A percentile compares a stretch with the other conserved stretches of the same genome.
Evolutionary conservation across 2,888 invertebrate species (phyloP).

Genomic region (Elysia crispata): DNA sequence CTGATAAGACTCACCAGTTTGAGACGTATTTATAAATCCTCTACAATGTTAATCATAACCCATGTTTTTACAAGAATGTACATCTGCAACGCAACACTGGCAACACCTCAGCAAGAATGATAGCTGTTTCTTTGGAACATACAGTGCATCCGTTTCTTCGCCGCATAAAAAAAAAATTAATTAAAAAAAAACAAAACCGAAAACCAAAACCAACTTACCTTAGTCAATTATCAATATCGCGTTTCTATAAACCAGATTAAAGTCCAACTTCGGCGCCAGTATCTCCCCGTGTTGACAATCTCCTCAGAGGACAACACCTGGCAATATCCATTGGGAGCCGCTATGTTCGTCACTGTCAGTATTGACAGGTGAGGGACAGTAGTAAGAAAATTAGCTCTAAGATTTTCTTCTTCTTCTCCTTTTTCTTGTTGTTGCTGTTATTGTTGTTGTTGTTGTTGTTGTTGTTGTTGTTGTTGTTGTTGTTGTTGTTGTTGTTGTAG

Average conservation of each 20-base stretch:
- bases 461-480: background rate
- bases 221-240: no score
- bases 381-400: background rate
- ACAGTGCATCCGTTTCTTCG: no score
- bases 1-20: no score
- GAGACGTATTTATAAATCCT: no score
- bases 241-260: conserved; percentile 31
- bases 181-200: no score
- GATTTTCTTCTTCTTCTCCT: background rate
- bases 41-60: no score
- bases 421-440: background rate
- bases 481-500: background rate
- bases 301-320: background rate
- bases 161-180: no score
- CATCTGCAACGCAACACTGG: no score
- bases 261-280: conserved; percentile 36
- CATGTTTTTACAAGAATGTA: no score
- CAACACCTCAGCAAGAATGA: no score
- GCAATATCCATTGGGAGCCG: conserved; percentile 39
- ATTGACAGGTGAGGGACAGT: conserved; percentile 34
- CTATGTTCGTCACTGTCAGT: conserved; percentile 39
- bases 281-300: conserved; percentile 16
- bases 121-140: no score
- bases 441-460: background rate
- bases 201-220: no score